Percentiles rank a stretch among this genome's conserved stretches.
phyloP scores from a whole-genome alignment of 2,797 vertebrate species.

The Ambastaia sidthimunki region DNA sequence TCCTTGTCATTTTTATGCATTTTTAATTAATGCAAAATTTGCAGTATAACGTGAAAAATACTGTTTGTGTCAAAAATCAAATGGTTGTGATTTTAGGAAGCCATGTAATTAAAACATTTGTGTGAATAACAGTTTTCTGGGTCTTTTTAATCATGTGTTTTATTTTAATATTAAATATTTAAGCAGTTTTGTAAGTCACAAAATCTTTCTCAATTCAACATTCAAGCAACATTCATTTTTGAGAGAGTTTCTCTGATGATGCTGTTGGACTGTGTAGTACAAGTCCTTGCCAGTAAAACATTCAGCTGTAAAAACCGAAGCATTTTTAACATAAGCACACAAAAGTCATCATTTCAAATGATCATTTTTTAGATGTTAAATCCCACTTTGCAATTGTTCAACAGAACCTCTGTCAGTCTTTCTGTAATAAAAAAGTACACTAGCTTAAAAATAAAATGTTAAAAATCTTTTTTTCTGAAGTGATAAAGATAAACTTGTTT shows the following conservation, averaged over 20 bases:
- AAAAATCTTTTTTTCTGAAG: neutral
- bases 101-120: slow-evolving; percentile 49
- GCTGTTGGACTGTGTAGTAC: neutral
- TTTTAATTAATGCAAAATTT: slow-evolving; percentile 7
- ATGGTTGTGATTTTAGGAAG: slow-evolving; percentile 43
- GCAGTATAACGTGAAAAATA: neutral
- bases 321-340: neutral
- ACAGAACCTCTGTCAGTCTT: neutral
- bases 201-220: neutral
- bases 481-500: neutral
- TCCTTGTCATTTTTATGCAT: slow-evolving; percentile 2
- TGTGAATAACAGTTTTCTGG: neutral
- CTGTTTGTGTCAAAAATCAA: slow-evolving; percentile 26
- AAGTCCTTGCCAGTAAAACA: neutral
- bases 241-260: neutral
- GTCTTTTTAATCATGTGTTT: slow-evolving; percentile 49
- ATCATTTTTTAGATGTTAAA: neutral
- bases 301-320: neutral
- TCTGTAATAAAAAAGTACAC: neutral
- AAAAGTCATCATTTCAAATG: neutral
- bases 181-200: slow-evolving; percentile 47
- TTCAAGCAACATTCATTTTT: neutral
- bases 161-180: slow-evolving; percentile 48
- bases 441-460: neutral
- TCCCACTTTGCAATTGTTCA: slow-evolving; percentile 9